Conservation (phyloP, 2,113 vertebrate species). For the Hippotragus niger region DNA sequence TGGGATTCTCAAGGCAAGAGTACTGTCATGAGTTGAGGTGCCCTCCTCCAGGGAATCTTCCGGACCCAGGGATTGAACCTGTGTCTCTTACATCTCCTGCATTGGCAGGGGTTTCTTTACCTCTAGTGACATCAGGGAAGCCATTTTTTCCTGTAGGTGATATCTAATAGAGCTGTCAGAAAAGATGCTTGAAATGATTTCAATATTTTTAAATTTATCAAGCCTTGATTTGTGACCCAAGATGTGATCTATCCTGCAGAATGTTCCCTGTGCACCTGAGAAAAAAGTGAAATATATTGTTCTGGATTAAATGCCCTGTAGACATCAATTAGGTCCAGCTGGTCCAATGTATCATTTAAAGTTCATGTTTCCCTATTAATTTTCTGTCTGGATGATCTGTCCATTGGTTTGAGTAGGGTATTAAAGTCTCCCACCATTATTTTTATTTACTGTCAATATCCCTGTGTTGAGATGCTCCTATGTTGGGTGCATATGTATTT, state of each 20-base stretch:
- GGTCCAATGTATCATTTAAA: background rate
- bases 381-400: background rate
- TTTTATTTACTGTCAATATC: background rate
- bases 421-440: background rate
- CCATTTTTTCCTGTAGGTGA: background rate
- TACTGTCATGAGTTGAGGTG: background rate
- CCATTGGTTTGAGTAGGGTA: background rate
- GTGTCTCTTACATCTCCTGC: rapidly evolving
- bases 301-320: background rate
- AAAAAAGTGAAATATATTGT: background rate
- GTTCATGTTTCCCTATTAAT: background rate
- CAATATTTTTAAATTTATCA: background rate
- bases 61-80: background rate
- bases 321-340: background rate
- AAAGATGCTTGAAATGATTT: background rate
- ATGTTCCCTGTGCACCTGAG: background rate
- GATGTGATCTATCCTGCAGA: background rate
- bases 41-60: background rate
- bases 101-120: background rate
- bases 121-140: background rate
- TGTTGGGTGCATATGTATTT: too few relatives aligned
- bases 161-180: background rate
- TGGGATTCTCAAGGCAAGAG: background rate
- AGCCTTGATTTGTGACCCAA: background rate
- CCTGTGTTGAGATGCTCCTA: background rate